Evolutionary conservation across 2,888 invertebrate genomes (phyloP).

Genomic region (Sclerodermus sp.): DNA sequence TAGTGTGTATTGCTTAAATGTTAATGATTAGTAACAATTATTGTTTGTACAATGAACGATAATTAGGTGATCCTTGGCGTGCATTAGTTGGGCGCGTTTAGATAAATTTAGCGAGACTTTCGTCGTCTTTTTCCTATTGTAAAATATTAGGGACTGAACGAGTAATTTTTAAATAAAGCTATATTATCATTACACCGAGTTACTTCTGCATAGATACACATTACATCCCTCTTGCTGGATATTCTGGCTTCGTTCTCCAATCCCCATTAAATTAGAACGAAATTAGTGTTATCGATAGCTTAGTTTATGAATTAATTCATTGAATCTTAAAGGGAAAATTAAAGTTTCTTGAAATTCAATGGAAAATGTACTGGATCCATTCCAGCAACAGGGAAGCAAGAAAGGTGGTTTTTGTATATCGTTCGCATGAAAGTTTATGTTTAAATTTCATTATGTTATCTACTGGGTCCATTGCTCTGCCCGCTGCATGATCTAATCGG

Average conservation of each 20-base stretch:
- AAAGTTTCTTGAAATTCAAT: too few species aligned
- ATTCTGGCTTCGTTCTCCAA: constrained; percentile 8
- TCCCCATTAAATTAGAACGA: too few species aligned
- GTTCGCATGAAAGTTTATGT: constrained; percentile 44
- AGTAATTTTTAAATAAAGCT: constrained; percentile 44
- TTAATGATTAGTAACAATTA: constrained; percentile 4
- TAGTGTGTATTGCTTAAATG: neutral
- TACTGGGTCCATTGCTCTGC: constrained; percentile 50
- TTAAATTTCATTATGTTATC: constrained; percentile 41
- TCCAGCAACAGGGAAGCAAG: constrained; percentile 25
- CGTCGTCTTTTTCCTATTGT: constrained; percentile 42
- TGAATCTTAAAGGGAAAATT: too few species aligned
- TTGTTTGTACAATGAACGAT: constrained; percentile 39
- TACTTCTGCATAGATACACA: constrained; percentile 17
- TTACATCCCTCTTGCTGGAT: constrained; percentile 21
- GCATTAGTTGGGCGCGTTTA: constrained; percentile 30
- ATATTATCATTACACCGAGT: constrained; percentile 31
- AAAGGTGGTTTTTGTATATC: constrained; percentile 30
- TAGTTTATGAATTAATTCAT: too few species aligned
- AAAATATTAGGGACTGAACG: constrained; percentile 42
- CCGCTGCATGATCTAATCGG: constrained; percentile 52
- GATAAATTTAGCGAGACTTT: constrained; percentile 41
- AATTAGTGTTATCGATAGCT: too few species aligned
- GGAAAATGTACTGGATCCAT: constrained; percentile 8
- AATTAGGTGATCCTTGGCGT: constrained; percentile 36